Conservation (phyloP, 2,888 invertebrate genomes). For the Mesodorylaimus sp. region DNA sequence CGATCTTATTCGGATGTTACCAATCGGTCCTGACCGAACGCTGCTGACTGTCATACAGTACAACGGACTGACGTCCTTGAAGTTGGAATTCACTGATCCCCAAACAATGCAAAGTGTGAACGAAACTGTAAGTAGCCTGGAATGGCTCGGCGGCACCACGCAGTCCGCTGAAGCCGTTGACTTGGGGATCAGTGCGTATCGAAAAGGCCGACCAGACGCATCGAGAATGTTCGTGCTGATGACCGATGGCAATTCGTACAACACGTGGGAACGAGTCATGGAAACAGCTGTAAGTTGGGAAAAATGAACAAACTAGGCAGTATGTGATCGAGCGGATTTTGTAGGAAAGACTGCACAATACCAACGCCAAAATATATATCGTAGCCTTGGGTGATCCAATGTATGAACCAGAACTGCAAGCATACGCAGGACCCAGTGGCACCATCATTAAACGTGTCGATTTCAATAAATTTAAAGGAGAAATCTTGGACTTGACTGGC, state of each 20-base stretch:
- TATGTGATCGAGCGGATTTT: no score
- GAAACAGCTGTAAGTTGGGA: background rate
- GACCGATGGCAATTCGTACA: constrained; percentile 2
- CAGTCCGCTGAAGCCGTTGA: background rate
- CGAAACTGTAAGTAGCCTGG: background rate
- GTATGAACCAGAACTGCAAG: background rate
- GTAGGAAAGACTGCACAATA: no score
- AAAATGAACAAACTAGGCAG: no score
- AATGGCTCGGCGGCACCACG: background rate
- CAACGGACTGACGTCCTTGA: no score
- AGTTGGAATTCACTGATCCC: no score
- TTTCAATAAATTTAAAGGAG: background rate
- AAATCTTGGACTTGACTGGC: no score
- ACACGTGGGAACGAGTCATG: background rate
- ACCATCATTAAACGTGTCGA: background rate
- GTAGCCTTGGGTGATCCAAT: background rate
- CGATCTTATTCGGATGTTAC: no score
- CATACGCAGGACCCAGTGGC: background rate
- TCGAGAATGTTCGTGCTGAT: background rate
- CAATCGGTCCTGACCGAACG: no score
- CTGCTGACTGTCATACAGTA: no score
- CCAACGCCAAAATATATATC: background rate
- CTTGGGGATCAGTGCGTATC: background rate
- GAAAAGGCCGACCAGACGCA: background rate
- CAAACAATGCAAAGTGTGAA: background rate